Conservation (phyloP, 2,888 invertebrate species). For the Andrena marginata region DNA sequence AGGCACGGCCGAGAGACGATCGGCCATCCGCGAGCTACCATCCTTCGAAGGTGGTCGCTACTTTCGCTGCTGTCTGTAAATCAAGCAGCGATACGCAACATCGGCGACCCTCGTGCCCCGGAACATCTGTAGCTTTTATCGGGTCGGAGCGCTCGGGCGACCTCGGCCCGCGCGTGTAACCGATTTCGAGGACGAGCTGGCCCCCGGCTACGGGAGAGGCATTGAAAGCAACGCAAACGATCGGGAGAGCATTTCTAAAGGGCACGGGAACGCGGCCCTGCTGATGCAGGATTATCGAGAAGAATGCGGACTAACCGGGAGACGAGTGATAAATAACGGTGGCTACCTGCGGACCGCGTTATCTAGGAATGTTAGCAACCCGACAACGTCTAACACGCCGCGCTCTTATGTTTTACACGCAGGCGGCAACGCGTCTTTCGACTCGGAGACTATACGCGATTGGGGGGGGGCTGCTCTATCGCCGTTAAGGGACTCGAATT, state of each 20-base stretch:
- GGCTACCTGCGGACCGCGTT: conserved; percentile 69
- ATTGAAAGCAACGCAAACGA: conserved; percentile 55
- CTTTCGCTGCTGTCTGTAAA: conserved; percentile 19
- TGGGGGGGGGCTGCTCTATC: conserved; percentile 9
- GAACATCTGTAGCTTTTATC: conserved; percentile 42
- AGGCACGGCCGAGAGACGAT: neutral
- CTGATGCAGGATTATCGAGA: conserved; percentile 68
- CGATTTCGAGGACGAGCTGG: conserved; percentile 55
- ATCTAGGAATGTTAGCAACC: conserved; percentile 70
- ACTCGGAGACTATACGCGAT: neutral
- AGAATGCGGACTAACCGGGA: conserved; percentile 75
- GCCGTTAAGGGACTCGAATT: neutral
- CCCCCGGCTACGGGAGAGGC: conserved; percentile 25
- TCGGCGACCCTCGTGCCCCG: conserved; percentile 10
- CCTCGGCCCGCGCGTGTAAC: conserved; percentile 26
- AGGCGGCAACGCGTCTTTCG: conserved; percentile 22
- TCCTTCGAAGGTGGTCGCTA: neutral
- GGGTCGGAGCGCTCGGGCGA: conserved; percentile 7
- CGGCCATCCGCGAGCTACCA: neutral
- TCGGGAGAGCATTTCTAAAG: conserved; percentile 68
- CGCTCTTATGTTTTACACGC: conserved; percentile 54
- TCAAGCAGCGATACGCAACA: conserved; percentile 7
- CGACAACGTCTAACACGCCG: conserved; percentile 44
- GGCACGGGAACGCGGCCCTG: conserved; percentile 64
- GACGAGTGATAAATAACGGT: conserved; percentile 74